A percentile compares a stretch with the other conserved stretches of the same genome.
Evolutionary conservation across 2,888 invertebrate species (phyloP).

Genomic region (Lithodes maja): DNA sequence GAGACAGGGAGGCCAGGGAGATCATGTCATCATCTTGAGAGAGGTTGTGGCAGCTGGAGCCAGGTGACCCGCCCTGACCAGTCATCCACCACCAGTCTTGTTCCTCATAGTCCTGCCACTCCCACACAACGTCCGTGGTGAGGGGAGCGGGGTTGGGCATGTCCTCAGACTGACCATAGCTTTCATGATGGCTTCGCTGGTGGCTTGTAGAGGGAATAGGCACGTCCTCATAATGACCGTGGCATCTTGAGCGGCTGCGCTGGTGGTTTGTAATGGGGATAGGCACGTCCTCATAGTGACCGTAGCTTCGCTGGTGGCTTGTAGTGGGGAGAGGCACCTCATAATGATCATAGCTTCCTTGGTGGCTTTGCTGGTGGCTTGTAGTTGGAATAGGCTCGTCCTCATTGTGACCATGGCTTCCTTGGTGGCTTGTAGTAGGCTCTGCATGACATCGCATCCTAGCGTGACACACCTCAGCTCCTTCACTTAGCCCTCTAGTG

Average conservation of each 20-base stretch:
- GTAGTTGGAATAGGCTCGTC: no score
- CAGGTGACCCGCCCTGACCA: neutral
- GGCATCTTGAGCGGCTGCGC: no score
- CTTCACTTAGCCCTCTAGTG: no score
- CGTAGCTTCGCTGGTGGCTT: no score
- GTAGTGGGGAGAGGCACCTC: neutral
- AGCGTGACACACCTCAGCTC: no score
- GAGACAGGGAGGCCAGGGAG: conserved; percentile 18
- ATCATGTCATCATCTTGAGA: neutral
- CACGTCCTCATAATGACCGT: neutral
- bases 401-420: no score
- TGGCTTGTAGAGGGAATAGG: neutral
- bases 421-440: no score
- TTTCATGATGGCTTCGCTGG: neutral
- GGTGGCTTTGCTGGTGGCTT: no score
- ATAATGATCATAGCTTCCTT: neutral
- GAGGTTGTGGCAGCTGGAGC: neutral
- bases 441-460: no score
- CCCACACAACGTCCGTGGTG: neutral
- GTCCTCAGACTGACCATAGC: neutral
- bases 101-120: neutral
- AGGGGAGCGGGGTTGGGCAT: neutral
- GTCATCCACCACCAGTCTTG: neutral
- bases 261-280: no score
- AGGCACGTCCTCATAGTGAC: no score